These are phyloP conservation scores for Morpho achilles DNA, from an alignment of 2,888 invertebrate species.

Conservation along the genomic window DNA sequence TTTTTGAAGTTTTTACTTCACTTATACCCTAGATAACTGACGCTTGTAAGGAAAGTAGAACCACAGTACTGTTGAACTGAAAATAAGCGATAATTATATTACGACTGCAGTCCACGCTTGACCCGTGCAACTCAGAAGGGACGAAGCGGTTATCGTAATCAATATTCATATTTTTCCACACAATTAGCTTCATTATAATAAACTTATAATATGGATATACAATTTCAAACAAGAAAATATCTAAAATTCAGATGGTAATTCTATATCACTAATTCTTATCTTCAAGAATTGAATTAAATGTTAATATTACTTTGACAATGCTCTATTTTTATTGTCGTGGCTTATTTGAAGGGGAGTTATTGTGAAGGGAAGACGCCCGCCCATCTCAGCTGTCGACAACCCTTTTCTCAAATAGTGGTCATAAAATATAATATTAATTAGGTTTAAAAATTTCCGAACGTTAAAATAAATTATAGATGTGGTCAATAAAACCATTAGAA, in stretches of 20 bases:
- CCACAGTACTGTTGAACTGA: no score
- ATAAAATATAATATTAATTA: no score
- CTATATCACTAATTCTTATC: conserved; percentile 64
- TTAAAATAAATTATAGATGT: no score
- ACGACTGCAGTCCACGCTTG: conserved; percentile 22
- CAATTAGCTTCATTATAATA: conserved; percentile 71
- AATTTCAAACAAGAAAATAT: conserved; percentile 51
- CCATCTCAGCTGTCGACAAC: not conserved
- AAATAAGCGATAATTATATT: no score
- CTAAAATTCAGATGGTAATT: conserved; percentile 69
- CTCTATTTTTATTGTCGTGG: conserved; percentile 69
- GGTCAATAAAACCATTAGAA: no score
- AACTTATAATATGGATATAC: conserved; percentile 40
- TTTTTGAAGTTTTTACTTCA: no score
- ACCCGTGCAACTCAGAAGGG: conserved; percentile 16
- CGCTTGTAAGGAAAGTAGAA: no score
- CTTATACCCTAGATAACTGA: no score
- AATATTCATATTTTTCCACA: conserved; percentile 76
- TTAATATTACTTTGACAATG: conserved; percentile 61
- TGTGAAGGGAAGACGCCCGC: conserved; percentile 17
- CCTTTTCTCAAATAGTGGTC: not conserved
- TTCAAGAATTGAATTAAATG: conserved; percentile 60
- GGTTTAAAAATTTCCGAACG: no score
- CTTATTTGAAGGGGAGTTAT: conserved; percentile 42
- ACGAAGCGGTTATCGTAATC: conserved; percentile 33